Evolutionary conservation across 2,888 invertebrate genomes (phyloP).

Genomic region (Slavum lentiscoides): DNA sequence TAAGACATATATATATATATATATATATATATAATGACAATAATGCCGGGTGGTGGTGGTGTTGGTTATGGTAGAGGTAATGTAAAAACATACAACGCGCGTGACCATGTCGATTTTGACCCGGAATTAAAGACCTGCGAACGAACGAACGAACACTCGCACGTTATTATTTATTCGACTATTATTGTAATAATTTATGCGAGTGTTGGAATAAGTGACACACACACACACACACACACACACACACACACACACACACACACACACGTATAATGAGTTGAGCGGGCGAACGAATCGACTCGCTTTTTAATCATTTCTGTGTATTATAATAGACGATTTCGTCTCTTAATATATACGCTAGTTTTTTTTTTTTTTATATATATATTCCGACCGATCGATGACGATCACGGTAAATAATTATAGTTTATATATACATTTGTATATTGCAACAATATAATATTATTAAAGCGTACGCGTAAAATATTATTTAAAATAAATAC

Average conservation of each 20-base stretch:
- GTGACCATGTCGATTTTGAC: conserved; percentile 31
- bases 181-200: conserved; percentile 46
- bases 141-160: neutral
- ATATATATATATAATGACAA: neutral
- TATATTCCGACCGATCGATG: neutral
- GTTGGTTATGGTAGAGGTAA: neutral
- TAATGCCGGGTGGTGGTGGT: no score
- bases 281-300: conserved; percentile 13
- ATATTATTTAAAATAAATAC: neutral
- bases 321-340: no score
- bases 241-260: neutral
- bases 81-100: neutral
- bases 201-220: conserved; percentile 28
- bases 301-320: neutral
- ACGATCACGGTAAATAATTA: neutral
- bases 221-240: neutral
- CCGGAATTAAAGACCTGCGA: conserved; percentile 39
- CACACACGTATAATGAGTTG: neutral
- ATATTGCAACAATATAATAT: neutral
- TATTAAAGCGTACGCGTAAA: neutral
- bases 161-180: conserved; percentile 34
- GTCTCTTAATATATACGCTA: no score
- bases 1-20: no score
- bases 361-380: no score
- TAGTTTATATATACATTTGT: neutral